phyloP scores from a whole-genome alignment of 2,797 vertebrate species.

The Clarias platycephalus region DNA sequence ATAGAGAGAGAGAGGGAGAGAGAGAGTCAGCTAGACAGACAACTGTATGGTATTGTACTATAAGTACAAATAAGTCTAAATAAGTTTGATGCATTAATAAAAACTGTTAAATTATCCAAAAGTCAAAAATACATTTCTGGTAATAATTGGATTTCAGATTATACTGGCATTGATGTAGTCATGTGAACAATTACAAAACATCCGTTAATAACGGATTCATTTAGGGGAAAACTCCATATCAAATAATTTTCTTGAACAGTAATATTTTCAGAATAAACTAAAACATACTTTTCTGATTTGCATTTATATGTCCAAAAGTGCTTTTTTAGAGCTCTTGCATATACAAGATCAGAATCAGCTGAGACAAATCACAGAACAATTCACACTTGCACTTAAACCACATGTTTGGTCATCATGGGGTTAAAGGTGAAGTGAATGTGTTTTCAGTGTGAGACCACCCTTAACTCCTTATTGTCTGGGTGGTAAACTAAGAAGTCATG shows the following conservation, averaged over 20 bases:
- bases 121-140: not conserved
- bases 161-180: not conserved
- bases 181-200: not conserved
- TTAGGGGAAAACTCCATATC: not conserved
- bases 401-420: conserved; percentile 1
- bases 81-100: not conserved
- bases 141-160: not conserved
- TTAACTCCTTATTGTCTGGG: conserved; percentile 15
- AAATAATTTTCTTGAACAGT: not conserved
- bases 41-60: not conserved
- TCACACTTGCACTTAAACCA: not conserved
- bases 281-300: not conserved
- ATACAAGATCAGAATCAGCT: not conserved
- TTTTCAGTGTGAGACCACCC: conserved; percentile 10
- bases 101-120: not conserved
- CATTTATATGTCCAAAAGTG: not conserved
- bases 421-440: conserved; percentile 13
- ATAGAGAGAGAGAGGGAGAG: not conserved
- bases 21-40: not conserved
- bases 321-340: not conserved
- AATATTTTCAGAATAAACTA: not conserved
- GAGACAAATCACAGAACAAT: not conserved
- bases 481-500: not conserved
- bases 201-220: not conserved
- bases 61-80: not conserved